Conservation (phyloP, 2,888 invertebrate species). For the Eustalomyia histrio region DNA sequence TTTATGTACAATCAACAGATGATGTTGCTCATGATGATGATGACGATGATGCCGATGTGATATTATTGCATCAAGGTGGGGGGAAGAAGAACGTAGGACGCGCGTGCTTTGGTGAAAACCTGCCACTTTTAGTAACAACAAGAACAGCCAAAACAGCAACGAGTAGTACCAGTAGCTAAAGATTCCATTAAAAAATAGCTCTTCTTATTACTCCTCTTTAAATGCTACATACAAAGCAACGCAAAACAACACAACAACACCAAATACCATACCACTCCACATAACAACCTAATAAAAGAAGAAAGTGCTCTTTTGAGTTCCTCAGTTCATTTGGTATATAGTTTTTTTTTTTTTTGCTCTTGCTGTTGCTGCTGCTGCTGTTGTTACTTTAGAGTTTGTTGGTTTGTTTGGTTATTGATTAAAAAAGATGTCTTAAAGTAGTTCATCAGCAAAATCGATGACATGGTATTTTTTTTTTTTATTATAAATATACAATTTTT, state of each 20-base stretch:
- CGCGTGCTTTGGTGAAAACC: conserved; percentile 61
- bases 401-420: conserved; percentile 34
- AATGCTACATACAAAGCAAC: conserved; percentile 21
- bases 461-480: conserved; percentile 54
- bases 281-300: conserved; percentile 42
- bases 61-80: background rate
- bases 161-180: conserved; percentile 64
- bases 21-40: conserved; percentile 27
- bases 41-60: conserved; percentile 13
- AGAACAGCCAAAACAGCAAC: conserved; percentile 39
- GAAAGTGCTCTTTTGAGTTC: conserved; percentile 46
- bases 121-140: conserved; percentile 53
- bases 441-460: conserved; percentile 58
- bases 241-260: background rate
- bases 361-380: conserved; percentile 1
- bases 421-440: conserved; percentile 56
- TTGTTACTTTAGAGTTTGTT: conserved; percentile 7
- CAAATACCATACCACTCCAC: background rate
- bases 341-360: background rate
- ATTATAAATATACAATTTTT: conserved; percentile 33
- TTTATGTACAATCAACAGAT: conserved; percentile 55
- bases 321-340: conserved; percentile 17
- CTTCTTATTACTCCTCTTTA: conserved; percentile 49
- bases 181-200: conserved; percentile 61
- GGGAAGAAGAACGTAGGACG: conserved; percentile 19